A percentile compares a stretch with the other conserved stretches of the same genome.
phyloP scores from a whole-genome alignment of 2,113 vertebrate genomes.

The Malurus alboscapulatus region DNA sequence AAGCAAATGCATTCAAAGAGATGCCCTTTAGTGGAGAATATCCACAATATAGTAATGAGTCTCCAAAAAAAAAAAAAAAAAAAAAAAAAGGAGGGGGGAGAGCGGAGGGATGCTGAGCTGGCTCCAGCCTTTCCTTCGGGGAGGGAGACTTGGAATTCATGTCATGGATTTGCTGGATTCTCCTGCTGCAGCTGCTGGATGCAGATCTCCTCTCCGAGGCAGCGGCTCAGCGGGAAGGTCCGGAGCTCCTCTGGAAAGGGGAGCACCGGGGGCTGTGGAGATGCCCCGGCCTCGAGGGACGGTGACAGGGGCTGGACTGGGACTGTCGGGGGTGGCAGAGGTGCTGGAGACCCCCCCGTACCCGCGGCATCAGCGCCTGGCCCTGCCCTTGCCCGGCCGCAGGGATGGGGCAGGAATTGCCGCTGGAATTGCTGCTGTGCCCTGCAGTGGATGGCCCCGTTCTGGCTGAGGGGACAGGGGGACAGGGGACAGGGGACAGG shows the following conservation, averaged over 20 bases:
- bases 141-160: slow-evolving; percentile 15
- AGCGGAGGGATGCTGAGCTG: slow-evolving; percentile 53
- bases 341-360: rapidly evolving
- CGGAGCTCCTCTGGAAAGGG: background rate
- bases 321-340: background rate
- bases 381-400: rapidly evolving
- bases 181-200: background rate
- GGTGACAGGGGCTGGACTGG: rapidly evolving
- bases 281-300: too few species aligned
- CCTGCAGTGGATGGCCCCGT: rapidly evolving
- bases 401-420: background rate
- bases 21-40: slow-evolving; percentile 77
- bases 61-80: slow-evolving; percentile 45
- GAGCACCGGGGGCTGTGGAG: rapidly evolving
- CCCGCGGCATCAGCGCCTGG: rapidly evolving
- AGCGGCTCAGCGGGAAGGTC: rapidly evolving
- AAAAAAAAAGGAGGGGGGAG: rapidly evolving
- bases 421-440: background rate
- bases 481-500: background rate
- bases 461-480: background rate
- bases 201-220: background rate
- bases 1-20: slow-evolving; percentile 72
- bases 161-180: slow-evolving; percentile 47
- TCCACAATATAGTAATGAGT: slow-evolving; percentile 77
- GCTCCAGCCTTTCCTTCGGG: slow-evolving; percentile 28